Evolutionary conservation across 2,113 vertebrate species (phyloP), one percentile per base, ranked within the genome.

Genomic region (Urocolius indicus): DNA sequence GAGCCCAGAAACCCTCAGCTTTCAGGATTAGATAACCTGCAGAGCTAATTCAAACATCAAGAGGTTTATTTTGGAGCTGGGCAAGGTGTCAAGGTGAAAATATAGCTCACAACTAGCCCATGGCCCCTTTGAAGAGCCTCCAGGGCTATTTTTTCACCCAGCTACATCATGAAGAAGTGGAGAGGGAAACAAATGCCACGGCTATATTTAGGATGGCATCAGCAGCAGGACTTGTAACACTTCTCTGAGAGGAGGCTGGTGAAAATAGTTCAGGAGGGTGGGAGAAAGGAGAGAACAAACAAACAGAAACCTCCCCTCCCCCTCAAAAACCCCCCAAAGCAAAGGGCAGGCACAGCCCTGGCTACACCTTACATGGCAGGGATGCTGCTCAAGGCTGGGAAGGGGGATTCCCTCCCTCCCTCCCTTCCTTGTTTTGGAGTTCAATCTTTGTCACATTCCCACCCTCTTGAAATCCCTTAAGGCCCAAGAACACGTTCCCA

Each of bases 11-110:
- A 88, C 16, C 84, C 89, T 79, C 79, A 36, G 61, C 95, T 97
- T 90, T 92, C 96, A 77, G 98, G 97, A 98, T 98, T 98, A 98
- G 97, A 98, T 98, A 98, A 98, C 97, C 97, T 88, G 74, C 83
- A 71, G 88, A 98, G 94, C 98, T 98, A 98, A 98, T 98, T 98
- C 97, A 93, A 98, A 97, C 27, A n/a, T 0, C 0, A 62, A 78
- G 74, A 96, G 96, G 97, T 51, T 55, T 98, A 98, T 98, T 98
- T 98, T 92, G 84, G 98, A 83, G 32, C 89, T 38, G 87, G 98
- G 97, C 97, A 95, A 86, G 90, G 96, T 98, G 98, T 98, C 98
- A 98, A 98, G 98, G 97, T 95, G 94, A 97, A 94, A 98, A 98
- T 98, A 98, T 94, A 98, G 97, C 98, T 98, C 98, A 80, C 17